Evolutionary conservation across 2,888 invertebrate genomes (phyloP), one percentile per base, ranked within the genome.

Genomic region (Melinopterus prodromus): DNA sequence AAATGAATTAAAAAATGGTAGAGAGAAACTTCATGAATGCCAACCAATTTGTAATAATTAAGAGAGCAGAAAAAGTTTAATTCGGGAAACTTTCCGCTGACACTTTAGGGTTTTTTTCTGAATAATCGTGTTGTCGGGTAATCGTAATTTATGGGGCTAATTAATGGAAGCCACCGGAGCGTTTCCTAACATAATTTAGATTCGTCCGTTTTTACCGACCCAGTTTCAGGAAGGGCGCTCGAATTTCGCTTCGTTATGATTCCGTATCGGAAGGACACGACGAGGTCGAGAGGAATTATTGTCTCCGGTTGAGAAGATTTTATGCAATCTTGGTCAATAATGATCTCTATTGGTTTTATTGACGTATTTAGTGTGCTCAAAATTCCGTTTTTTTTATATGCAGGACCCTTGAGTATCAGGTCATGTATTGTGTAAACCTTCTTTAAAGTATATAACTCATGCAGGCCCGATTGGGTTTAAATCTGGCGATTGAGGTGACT

Each of bases 111-210:
- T 53, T 53, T 53, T 53, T 53, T 7, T 53, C 9, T 53, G 53
- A 53, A 53, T 53, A 53, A 53, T 53, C 53, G 53, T 53, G 53
- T 53, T 53, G 53, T 53, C 53, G 53, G 53, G 53, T 53, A 53
- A 53, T 53, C 53, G 53, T 53, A 53, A 53, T 53, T 53, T 53
- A 53, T 53, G 53, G 53, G 53, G 12, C 53, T 53, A 53, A 53
- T 53, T 53, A 53, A 53, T 12, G 53, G 53, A 53, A 53, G 53
- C 53, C 53, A 53, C 53, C 5, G 53, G 53, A 53, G 9, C 53
- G 53, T 53, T 12, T 53, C 53, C 53, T 53, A 53, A 53, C 53
- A 53, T 53, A 53, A 53, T 53, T 53, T 12, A 53, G 53, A 53
- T 53, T 53, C 53, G 53, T 53, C 53, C 53, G 53, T 53, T 53